Percentiles rank a stretch among this genome's conserved stretches.
These are phyloP conservation scores for Bactericera cockerelli DNA, from an alignment of 1,140 invertebrate species.

Conservation along the genomic window DNA sequence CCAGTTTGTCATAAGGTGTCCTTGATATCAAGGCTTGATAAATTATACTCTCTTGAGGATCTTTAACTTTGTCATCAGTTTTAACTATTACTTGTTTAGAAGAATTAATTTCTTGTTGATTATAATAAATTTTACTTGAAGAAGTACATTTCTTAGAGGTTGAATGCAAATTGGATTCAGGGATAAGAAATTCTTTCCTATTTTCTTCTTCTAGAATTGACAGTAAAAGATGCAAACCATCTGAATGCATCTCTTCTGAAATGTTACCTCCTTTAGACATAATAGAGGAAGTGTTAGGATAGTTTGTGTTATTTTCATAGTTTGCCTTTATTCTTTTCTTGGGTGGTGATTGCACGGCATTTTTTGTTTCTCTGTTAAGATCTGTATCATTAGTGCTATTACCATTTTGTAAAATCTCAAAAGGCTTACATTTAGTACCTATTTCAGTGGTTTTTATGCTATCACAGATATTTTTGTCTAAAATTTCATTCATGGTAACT, in stretches of 20 bases:
- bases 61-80: no score
- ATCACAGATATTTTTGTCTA: no score
- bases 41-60: no score
- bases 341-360: not conserved
- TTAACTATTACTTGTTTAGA: no score
- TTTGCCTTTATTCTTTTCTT: not conserved
- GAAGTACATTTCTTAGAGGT: no score
- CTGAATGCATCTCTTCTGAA: not conserved
- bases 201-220: constrained; percentile 1
- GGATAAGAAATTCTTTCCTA: not conserved
- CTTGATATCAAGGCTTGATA: no score
- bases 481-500: no score
- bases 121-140: no score
- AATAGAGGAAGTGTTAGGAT: not conserved
- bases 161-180: no score
- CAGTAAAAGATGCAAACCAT: not conserved
- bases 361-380: not conserved
- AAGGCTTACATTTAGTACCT: not conserved
- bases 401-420: not conserved
- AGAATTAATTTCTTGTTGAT: no score
- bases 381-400: not conserved
- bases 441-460: no score
- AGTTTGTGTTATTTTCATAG: not conserved
- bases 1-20: not conserved
- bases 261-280: not conserved